Base-by-base conservation (phyloP, 1,140 invertebrate species). In the Phymastichus coffea region DNA sequence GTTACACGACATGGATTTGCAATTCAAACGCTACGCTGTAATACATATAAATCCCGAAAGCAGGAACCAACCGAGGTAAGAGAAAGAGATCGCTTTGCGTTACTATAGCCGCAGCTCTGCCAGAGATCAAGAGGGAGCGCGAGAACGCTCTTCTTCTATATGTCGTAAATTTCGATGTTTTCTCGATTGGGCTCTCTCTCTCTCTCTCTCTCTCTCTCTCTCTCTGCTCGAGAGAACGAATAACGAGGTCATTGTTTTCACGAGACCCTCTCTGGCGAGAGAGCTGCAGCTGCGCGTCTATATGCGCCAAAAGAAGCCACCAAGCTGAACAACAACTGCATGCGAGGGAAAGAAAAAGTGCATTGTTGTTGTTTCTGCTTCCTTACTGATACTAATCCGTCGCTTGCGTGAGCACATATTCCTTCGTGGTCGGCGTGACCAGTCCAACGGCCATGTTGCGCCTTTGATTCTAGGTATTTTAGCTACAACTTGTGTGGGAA, bases 241-340 rank as follows among this genome's bases (percentile, higher is more conserved):
- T 73, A 75, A 73, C 69, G 73, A 75, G 69, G 73, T 72, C 71
- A 73, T 75, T 75, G 73, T 72, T 72, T 66, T 66, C 47, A 62
- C 56, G 56, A 49, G n/a, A n/a, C n/a, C n/a, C n/a, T n/a, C n/a
- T n/a, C n/a, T n/a, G 46, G 57, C 62, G 63, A 54, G 65, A 67
- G 61, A 59, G 61, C 63, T 43, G 59, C 52, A 37, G 23, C 23
- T 38, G 49, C 7, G 7, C 30, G 30, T 33, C 30, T 6, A 33
- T 6, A 8, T 14, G 37, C 37, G n/a, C 9, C 4, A 10, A 40
- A 9, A 4, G 4, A 15, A 15, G 10, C 37, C n/a, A n/a, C n/a
- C n/a, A n/a, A n/a, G n/a, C n/a, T n/a, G n/a, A n/a, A n/a, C n/a
- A n/a, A n/a, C 47, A 33, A 19, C 22, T 7, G 28, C 28, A 25